Evolutionary conservation across 2,113 vertebrate species (phyloP), one percentile per base, ranked within the genome.

Genomic region (Trematocara nigrifrons): DNA sequence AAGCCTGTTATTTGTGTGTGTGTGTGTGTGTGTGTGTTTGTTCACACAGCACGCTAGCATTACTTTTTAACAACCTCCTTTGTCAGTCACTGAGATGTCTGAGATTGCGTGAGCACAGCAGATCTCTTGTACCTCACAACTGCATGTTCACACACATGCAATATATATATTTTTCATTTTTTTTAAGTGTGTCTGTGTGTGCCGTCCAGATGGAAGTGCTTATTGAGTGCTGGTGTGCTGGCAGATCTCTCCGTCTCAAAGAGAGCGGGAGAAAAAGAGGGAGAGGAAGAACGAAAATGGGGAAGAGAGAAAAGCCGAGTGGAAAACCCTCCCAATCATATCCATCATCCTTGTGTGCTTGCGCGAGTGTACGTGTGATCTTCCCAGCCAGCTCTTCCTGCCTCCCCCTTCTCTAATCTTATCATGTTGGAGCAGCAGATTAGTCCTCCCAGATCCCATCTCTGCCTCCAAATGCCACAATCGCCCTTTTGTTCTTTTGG

Each of bases 381-480:
- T 92, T 91, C 81, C 85, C 88, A 86, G 89, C 92, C 92, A 88
- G 91, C 87, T 90, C 91, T 95, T 94, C 93, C 94, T 93, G 95
- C 91, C 93, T 87, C 86, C 89, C 79, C 51, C 59, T 64, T 82
- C 91, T 92, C 92, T 96, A 95, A 96, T 96, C 96, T 95, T 92
- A 96, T 96, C 94, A 93, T 95, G 94, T 95, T 89, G 64, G 77
- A 92, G 92, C 88, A 92, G 94, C 90, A 96, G 95, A 96, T 96
- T 95, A 95, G 94, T 95, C 94, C 87, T 92, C 89, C 93, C 91
- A 91, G 93, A 95, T 95, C 90, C 86, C 91, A 91, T 94, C 92
- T 86, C 91, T 92, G 89, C 90, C 81, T 90, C 88, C 89, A 90
- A 92, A 94, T 92, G 93, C 93, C 92, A 95, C 94, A 94, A 92